Evolutionary conservation across 2,888 invertebrate species (phyloP), one percentile per base, ranked within the genome.

Genomic region (Drosophila pseudotakahashii): DNA sequence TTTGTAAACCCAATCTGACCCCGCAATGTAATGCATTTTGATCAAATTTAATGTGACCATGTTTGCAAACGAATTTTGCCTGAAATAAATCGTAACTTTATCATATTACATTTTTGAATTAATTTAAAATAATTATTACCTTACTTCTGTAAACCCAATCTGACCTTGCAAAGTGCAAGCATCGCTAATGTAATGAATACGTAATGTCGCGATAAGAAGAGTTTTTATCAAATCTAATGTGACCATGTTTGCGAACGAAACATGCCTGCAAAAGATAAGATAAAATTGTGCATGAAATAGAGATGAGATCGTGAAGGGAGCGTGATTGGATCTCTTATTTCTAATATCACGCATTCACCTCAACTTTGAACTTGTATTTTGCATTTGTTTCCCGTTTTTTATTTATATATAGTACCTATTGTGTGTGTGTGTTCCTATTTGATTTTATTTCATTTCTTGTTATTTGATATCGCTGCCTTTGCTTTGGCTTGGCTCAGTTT

Each of bases 401-500:
- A n/a, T 26, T 16, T 26, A 10, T 62, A 36, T 63, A 52, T 26
- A 23, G 3, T 52, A 39, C 39, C 10, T 39, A 19, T 48, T 60
- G 34, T 42, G 11, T 14, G 11, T 14, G 9, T 26, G n/a, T 26
- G 23, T 14, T 11, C n/a, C 19, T 42, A 32, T 58, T 57, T 41
- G 32, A 58, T 42, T 36, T 30, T 5, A 30, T 36, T 64, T 26
- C 11, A 30, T 44, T 63, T 51, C 16, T 26, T 50, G 36, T 45
- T 6, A 67, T 66, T 67, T 53, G 64, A 45, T 66, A 52, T 32
- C 11, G n/a, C 16, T 44, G 60, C 54, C 13, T 26, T 30, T 44
- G 39, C 26, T 16, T 26, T 32, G 7, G 30, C 23, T 42, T 41
- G 32, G 30, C 32, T 44, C 26, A 11, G n/a, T 52, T 52, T 16